These are phyloP conservation scores for Rhizomys pruinosus DNA, from an alignment of 2,113 vertebrate species.

Conservation along the genomic window DNA sequence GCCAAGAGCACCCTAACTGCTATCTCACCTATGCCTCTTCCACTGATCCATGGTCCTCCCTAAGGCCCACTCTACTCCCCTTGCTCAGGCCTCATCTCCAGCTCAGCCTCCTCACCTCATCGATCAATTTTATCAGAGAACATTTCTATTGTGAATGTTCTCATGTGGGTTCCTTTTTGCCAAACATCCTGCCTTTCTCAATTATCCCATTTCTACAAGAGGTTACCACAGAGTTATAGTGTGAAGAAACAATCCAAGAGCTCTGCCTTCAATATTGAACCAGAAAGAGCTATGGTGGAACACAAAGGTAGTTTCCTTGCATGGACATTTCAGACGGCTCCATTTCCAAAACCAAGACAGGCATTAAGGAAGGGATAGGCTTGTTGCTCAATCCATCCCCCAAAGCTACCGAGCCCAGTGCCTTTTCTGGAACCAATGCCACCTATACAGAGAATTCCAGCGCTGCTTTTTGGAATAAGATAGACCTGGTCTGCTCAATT, in stretches of 20 bases:
- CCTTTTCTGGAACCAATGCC: slow-evolving; percentile 4
- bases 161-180: background rate
- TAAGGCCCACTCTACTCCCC: background rate
- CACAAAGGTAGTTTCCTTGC: background rate
- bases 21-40: background rate
- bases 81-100: background rate
- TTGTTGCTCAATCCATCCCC: background rate
- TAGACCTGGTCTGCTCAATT: background rate
- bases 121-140: background rate
- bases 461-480: slow-evolving; percentile 35
- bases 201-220: background rate
- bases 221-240: background rate
- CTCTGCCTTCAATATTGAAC: background rate
- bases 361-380: background rate
- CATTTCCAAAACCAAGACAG: slow-evolving; percentile 26
- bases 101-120: background rate
- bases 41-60: background rate
- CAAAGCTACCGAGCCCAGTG: background rate
- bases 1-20: background rate
- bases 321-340: background rate
- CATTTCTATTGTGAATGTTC: background rate
- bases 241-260: background rate
- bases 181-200: slow-evolving; percentile 14
- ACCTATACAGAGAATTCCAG: background rate
- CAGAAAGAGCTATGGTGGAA: background rate